phyloP scores from a whole-genome alignment of 2,888 invertebrate genomes.

The Meganola albula region DNA sequence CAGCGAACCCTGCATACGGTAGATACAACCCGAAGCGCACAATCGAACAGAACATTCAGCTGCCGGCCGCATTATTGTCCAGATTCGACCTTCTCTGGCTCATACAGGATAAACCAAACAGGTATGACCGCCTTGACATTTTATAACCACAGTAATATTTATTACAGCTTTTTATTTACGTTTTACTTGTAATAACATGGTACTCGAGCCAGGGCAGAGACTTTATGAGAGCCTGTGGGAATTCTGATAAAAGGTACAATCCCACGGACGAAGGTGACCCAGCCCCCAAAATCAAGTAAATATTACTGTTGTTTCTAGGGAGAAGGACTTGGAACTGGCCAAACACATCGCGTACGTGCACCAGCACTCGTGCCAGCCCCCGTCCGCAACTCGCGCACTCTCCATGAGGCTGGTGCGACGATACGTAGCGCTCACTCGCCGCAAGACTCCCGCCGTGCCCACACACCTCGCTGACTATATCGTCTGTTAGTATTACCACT shows the following conservation, averaged over 20 bases:
- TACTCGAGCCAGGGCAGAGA: no score
- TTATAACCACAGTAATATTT: not conserved
- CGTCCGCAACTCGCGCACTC: slow-evolving; percentile 84
- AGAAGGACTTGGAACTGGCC: slow-evolving; percentile 88
- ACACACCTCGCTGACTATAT: slow-evolving; percentile 37
- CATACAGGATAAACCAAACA: slow-evolving; percentile 88
- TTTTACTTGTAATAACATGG: no score
- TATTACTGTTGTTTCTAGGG: no score
- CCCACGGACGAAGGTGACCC: no score
- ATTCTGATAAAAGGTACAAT: no score
- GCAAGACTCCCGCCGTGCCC: slow-evolving; percentile 92
- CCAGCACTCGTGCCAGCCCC: slow-evolving; percentile 92
- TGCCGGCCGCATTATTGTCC: slow-evolving; percentile 97
- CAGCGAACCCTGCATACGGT: slow-evolving; percentile 99
- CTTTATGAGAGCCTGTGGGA: no score
- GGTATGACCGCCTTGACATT: slow-evolving; percentile 40
- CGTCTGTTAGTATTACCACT: slow-evolving; percentile 79
- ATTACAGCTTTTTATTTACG: not conserved
- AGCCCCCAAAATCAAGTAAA: no score
- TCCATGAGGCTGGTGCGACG: slow-evolving; percentile 96
- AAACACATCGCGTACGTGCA: slow-evolving; percentile 99
- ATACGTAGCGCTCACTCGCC: slow-evolving; percentile 94
- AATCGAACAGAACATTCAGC: slow-evolving; percentile 97
- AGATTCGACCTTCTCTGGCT: slow-evolving; percentile 98
- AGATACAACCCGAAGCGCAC: slow-evolving; percentile 97